Base-by-base conservation (phyloP, 2,113 vertebrate species). In the Elanus axillaris region DNA sequence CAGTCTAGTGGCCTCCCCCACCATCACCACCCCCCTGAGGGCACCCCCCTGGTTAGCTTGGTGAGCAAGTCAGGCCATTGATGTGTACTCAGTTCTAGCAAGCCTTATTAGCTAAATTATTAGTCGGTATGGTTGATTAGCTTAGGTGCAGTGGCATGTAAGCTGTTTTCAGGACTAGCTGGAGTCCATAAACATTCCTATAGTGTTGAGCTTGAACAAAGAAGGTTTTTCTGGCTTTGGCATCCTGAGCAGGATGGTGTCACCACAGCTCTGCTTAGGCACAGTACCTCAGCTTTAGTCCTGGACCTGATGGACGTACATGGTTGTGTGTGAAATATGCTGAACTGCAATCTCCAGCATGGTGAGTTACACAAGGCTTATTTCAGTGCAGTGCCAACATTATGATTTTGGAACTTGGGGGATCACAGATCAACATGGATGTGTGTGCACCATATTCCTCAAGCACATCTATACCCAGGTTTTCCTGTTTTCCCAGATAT, bases 1-100 rank as follows among this genome's bases (percentile, higher is more conserved):
- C 38, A 67, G 43, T 79, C 84, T 91, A 64, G 76, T 81, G 68
- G 81, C 38, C 17, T 64, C 31, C 45, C 21, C 5, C 45, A 40
- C 7, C 45, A n/a, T 12, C 7, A 9, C 22, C 45, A 67, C 27
- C 42, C 21, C 12, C 42, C 0, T 27, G 0, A 72, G 45, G 50
- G 58, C 19, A n/a, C n/a, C n/a, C n/a, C n/a, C n/a, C 36, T 92
- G 55, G 63, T 87, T 75, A 56, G 52, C 88, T 86, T 59, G 73
- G 76, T 67, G 77, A 50, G 42, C 47, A 26, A 59, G 52, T 63
- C 43, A 68, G 47, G 60, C 83, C 68, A 47, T 2, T 19, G 38
- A 55, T 71, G 14, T 21, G 16, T 45, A 63, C 83, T 45, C 29
- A 53, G 22, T 73, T 89, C 79, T 81, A 84, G 72, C 55, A 84